phyloP scores from a whole-genome alignment of 2,113 vertebrate species.

The human (Homo sapiens) region DNA sequence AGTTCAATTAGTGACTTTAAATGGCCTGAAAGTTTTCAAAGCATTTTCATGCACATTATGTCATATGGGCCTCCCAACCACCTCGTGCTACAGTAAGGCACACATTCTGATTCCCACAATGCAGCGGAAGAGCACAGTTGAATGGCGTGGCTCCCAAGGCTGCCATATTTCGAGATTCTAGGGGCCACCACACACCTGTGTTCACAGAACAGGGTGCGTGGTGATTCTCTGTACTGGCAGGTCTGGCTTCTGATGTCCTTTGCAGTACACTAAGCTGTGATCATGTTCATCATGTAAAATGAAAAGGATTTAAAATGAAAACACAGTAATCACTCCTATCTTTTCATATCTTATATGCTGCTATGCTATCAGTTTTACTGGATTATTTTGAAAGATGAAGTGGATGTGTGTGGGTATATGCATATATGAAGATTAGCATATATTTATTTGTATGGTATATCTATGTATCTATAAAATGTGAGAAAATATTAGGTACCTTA shows the following conservation, averaged over 20 bases:
- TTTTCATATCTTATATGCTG: background rate
- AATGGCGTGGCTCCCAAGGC: background rate
- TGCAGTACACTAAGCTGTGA: background rate
- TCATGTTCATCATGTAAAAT: background rate
- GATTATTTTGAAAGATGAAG: background rate
- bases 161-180: background rate
- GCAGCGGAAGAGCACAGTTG: background rate
- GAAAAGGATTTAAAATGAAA: constrained; percentile 4
- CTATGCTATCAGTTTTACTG: background rate
- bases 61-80: background rate
- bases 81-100: background rate
- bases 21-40: background rate
- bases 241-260: background rate
- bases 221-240: background rate
- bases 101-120: background rate
- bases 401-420: background rate
- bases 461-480: background rate
- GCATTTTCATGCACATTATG: background rate
- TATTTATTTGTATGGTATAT: background rate
- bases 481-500: background rate
- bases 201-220: background rate
- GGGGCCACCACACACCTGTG: background rate
- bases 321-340: background rate
- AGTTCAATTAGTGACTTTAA: background rate
- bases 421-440: background rate